Evolutionary conservation across 1,140 invertebrate species (phyloP).

Genomic region (Lasioglossum albipes): DNA sequence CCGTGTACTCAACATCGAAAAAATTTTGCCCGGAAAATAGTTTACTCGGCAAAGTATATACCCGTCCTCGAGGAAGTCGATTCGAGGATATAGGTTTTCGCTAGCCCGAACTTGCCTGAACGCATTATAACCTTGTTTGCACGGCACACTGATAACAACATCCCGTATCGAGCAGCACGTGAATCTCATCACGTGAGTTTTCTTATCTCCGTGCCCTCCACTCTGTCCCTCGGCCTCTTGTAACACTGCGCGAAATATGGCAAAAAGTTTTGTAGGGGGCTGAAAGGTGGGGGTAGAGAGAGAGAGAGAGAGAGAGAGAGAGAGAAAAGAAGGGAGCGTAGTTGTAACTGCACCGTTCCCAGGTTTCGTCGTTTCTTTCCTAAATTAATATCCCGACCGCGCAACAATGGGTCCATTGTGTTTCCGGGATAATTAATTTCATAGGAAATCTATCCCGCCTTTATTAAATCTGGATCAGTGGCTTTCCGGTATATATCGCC

Average conservation of each 20-base stretch:
- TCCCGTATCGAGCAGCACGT: neutral
- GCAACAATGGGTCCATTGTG: neutral
- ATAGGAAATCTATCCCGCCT: slow-evolving; percentile 16
- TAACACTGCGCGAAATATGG: neutral
- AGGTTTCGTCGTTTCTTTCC: neutral
- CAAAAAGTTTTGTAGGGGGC: neutral
- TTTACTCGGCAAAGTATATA: neutral
- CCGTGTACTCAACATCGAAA: neutral
- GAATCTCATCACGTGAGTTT: slow-evolving; percentile 1
- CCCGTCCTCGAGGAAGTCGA: neutral
- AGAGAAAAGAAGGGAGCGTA: no score
- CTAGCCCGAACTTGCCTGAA: neutral
- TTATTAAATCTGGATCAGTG: neutral
- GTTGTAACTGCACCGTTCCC: neutral
- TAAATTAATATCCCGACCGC: neutral
- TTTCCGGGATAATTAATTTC: slow-evolving; percentile 30
- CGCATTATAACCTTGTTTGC: slow-evolving; percentile 23
- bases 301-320: neutral
- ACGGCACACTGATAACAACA: neutral
- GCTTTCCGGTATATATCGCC: no score
- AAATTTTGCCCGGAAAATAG: neutral
- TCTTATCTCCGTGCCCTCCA: neutral
- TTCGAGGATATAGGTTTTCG: slow-evolving; percentile 13
- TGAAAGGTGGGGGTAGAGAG: no score
- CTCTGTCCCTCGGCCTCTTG: neutral